Evolutionary conservation across 2,113 vertebrate genomes (phyloP).

Genomic region (Microcebus jonahi): DNA sequence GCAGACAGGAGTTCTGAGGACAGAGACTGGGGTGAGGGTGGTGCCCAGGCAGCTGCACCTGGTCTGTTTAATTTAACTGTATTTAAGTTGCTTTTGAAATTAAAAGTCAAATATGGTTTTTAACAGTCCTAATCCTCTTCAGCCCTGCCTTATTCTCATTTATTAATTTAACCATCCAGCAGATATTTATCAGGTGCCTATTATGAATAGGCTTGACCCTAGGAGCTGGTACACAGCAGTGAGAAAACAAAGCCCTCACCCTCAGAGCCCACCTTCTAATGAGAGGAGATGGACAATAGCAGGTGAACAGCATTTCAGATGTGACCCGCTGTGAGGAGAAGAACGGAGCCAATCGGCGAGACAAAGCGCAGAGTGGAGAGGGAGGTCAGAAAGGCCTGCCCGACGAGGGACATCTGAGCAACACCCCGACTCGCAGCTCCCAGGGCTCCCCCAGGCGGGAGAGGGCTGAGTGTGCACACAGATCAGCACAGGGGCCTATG

Average conservation of each 20-base stretch:
- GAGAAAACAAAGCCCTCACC: background rate
- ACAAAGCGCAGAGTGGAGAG: no score
- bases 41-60: conserved; percentile 71
- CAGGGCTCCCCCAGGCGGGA: rapidly evolving
- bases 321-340: background rate
- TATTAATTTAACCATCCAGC: background rate
- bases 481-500: background rate
- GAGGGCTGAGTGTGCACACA: background rate
- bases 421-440: rapidly evolving
- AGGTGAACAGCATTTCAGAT: rapidly evolving
- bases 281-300: background rate
- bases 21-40: background rate
- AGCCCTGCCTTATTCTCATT: background rate
- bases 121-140: conserved; percentile 81
- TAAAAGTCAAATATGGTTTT: conserved; percentile 84
- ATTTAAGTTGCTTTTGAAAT: conserved; percentile 86
- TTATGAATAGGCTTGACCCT: background rate
- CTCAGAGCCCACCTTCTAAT: background rate
- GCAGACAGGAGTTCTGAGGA: background rate
- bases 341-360: rapidly evolving
- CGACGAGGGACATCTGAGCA: no score
- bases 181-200: background rate
- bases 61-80: conserved; percentile 86
- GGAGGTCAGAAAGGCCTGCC: background rate
- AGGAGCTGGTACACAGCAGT: background rate